Percentiles rank a stretch among this genome's conserved stretches.
Evolutionary conservation across 2,888 invertebrate genomes (phyloP).

Genomic region (Tipula lateralis): DNA sequence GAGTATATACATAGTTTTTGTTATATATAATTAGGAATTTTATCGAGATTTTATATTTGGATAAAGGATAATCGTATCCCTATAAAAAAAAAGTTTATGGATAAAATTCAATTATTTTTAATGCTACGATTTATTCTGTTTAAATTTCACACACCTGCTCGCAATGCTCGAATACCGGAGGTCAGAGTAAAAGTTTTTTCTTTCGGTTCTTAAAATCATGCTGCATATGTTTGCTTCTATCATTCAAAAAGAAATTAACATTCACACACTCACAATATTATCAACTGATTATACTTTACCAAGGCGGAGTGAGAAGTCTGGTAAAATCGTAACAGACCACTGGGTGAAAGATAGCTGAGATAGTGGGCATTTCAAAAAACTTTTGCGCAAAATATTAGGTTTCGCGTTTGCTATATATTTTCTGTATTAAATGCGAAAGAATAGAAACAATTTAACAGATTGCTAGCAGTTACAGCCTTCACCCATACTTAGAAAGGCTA

Average conservation of each 20-base stretch:
- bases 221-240: background rate
- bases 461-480: too few species aligned
- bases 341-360: too few species aligned
- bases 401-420: too few species aligned
- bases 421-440: too few species aligned
- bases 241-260: background rate
- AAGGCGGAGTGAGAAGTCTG: too few species aligned
- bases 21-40: slow-evolving; percentile 14
- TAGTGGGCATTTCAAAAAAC: too few species aligned
- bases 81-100: slow-evolving; percentile 5
- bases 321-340: too few species aligned
- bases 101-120: slow-evolving; percentile 9
- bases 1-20: background rate
- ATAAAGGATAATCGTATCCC: slow-evolving; percentile 13
- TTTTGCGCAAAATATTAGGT: too few species aligned
- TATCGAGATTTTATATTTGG: background rate
- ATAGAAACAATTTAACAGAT: too few species aligned
- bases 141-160: background rate
- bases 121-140: background rate
- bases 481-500: too few species aligned
- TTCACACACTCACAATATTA: too few species aligned
- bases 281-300: too few species aligned
- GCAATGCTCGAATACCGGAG: background rate
- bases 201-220: background rate
- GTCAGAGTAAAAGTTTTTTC: background rate